Percentiles rank a stretch among this genome's conserved stretches.
Conservation (phyloP, 2,113 vertebrate genomes). For the Corvus moneduloides region DNA sequence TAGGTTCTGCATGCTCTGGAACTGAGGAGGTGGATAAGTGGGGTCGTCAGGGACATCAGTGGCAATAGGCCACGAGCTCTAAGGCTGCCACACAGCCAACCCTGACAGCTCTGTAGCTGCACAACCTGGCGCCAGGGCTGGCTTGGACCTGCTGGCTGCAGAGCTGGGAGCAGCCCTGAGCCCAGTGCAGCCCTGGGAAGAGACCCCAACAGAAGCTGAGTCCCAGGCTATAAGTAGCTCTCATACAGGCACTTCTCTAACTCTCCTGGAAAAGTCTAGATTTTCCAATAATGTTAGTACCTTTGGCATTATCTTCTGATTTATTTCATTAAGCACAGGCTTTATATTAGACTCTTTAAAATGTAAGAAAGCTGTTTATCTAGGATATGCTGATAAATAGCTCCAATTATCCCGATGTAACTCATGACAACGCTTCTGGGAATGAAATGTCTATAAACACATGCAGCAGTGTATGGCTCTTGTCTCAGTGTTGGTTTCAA, state of each 20-base stretch:
- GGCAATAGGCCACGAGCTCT: background rate
- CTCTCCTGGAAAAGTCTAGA: background rate
- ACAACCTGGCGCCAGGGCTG: background rate
- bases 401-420: background rate
- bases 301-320: background rate
- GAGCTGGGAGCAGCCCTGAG: background rate
- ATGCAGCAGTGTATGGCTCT: background rate
- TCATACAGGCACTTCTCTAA: background rate
- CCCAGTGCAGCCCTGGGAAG: background rate
- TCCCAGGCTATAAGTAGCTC: background rate
- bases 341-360: background rate
- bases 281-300: background rate
- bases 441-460: background rate
- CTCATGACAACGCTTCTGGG: background rate
- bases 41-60: background rate
- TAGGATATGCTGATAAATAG: background rate
- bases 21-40: background rate
- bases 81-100: accelerated
- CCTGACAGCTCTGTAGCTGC: background rate
- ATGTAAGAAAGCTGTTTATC: background rate
- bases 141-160: background rate
- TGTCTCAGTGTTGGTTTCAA: background rate
- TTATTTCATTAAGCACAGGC: background rate
- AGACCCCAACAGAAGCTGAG: background rate
- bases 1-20: background rate